Base-by-base conservation (phyloP, 2,113 vertebrate genomes). In the Siphamia tubifer region DNA sequence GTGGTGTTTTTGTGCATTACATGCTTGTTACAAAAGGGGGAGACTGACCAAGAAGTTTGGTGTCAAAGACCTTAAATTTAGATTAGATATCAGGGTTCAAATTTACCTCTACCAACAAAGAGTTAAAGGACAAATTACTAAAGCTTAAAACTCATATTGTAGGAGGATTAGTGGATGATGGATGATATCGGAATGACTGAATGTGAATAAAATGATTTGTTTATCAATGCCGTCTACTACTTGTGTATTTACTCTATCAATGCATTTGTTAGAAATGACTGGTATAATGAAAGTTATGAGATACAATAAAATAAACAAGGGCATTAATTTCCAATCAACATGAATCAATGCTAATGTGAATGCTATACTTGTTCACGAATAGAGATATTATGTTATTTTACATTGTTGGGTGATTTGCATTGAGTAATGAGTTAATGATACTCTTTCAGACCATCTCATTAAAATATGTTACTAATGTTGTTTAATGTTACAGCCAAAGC, bases 351-450 rank as follows among this genome's bases (percentile, higher is more conserved):
- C 48, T 68, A 20, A 62, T 25, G 25, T 56, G 49, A 62, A 44
- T 16, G 23, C 47, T 30, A 28, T 11, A 39, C 43, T 34, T 53
- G 10, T 35, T 51, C 17, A 25, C 44, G 30, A 52, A 63, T 21
- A 15, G 27, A 21, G 11, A 40, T 2, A 23, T 8, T 38, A 24
- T 0, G 44, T 43, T 8, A 0, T 61, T 67, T 47, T 57, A 47
- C 55, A 36, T 47, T 53, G 30, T 56, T 61, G 60, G 19, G 8
- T 55, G 24, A 39, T 54, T 68, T 68, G 15, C 2, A 10, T 11
- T 55, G 34, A 38, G 32, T 63, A 45, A 56, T 32, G 27, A 8
- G 16, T 32, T 60, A 70, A 78, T 31, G 13, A 43, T 15, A 6
- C 11, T 8, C 10, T 38, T 66, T 56, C 8, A 30, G 0, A 30